Percentiles rank a stretch among this genome's conserved stretches.
Evolutionary conservation across 2,888 invertebrate species (phyloP).

Genomic region (Leucophenga maculata): DNA sequence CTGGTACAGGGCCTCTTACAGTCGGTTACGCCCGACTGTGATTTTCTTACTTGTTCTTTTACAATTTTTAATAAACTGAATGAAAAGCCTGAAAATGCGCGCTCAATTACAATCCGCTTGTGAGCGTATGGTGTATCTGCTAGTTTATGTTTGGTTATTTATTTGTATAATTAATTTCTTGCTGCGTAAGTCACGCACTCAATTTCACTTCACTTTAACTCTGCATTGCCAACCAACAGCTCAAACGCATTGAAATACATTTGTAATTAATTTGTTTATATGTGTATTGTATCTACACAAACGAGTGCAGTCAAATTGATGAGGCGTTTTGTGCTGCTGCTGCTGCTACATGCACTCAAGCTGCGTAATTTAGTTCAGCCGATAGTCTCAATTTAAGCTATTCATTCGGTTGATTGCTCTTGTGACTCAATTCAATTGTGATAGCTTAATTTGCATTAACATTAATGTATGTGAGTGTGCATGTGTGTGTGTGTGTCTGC

Average conservation of each 20-base stretch:
- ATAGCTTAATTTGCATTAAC: neutral
- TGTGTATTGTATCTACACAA: neutral
- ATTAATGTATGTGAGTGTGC: neutral
- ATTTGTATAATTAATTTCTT: constrained; percentile 22
- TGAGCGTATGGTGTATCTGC: neutral
- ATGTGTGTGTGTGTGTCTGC: too few relatives aligned
- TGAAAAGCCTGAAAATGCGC: too few relatives aligned
- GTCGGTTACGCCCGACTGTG: too few relatives aligned
- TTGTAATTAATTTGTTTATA: constrained; percentile 19
- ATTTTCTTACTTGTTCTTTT: too few relatives aligned
- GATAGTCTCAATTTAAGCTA: too few relatives aligned
- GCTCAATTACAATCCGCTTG: too few relatives aligned
- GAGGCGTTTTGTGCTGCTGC: neutral
- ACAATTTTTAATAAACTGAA: too few relatives aligned
- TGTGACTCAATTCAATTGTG: neutral
- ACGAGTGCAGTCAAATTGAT: too few relatives aligned
- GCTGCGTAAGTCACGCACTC: constrained; percentile 13
- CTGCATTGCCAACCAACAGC: too few relatives aligned
- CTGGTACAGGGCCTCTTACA: too few relatives aligned
- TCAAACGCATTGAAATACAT: constrained; percentile 13
- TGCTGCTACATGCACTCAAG: neutral
- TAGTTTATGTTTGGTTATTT: constrained; percentile 3
- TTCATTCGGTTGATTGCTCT: too few relatives aligned
- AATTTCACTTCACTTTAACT: neutral
- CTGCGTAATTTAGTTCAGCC: too few relatives aligned